Evolutionary conservation across 37 sponge, comb jelly and placozoan species (phyloP).

Genomic region (Tethya wilhelma): DNA sequence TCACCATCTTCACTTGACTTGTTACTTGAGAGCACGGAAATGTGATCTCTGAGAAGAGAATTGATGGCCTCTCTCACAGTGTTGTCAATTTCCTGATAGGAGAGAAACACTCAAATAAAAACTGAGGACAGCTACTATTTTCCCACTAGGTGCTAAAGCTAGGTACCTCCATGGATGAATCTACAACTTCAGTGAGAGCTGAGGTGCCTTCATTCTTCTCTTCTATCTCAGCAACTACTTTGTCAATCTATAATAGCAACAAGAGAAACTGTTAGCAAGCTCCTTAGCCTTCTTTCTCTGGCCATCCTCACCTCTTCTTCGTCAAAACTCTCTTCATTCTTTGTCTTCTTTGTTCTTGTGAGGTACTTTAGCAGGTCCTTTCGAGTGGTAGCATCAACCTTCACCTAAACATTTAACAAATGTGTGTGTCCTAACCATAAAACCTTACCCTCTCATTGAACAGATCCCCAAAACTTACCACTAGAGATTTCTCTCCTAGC

Average conservation of each 20-base stretch:
- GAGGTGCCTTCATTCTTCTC: conserved; percentile 21
- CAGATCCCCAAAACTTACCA: conserved; percentile 53
- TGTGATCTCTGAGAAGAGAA: conserved; percentile 71
- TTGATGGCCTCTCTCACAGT: conserved; percentile 44
- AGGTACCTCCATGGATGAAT: conserved; percentile 51
- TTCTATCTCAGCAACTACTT: conserved; percentile 45
- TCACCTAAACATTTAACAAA: conserved; percentile 55
- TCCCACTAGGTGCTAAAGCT: not conserved
- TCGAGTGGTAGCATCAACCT: conserved; percentile 87
- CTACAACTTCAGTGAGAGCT: conserved; percentile 52
- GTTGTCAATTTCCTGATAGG: conserved; percentile 66
- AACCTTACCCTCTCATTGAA: not conserved
- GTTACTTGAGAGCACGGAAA: conserved; percentile 30
- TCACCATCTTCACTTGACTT: conserved; percentile 60
- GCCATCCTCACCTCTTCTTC: conserved; percentile 37
- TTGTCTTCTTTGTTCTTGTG: conserved; percentile 54
- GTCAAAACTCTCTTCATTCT: conserved; percentile 24
- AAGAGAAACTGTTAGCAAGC: not conserved
- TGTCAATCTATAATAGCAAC: conserved; percentile 32
- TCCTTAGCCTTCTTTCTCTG: not conserved
- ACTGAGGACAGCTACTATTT: not conserved
- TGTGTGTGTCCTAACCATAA: too few species aligned
- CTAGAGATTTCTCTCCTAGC: conserved; percentile 84
- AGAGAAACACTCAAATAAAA: not conserved
- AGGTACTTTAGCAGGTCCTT: conserved; percentile 82